Conservation (phyloP, 2,113 vertebrate species). For the Thamnophis sirtalis region DNA sequence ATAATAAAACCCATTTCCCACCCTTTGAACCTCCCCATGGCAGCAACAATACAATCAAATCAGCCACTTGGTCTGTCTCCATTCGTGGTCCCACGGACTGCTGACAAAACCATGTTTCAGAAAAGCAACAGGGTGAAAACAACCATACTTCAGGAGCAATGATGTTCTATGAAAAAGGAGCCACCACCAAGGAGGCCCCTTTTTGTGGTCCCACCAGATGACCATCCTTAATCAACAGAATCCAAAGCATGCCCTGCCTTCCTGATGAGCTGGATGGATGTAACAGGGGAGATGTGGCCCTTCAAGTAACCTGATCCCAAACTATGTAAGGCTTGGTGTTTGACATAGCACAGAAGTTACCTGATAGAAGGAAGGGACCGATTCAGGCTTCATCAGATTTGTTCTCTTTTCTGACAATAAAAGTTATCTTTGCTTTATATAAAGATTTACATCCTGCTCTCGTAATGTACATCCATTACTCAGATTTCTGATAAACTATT, state of each 20-base stretch:
- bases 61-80: neutral
- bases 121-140: neutral
- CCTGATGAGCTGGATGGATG: neutral
- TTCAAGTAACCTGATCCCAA: neutral
- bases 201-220: neutral
- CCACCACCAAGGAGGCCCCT: neutral
- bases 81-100: neutral
- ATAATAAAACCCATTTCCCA: neutral
- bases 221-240: neutral
- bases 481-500: neutral
- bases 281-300: neutral
- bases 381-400: neutral
- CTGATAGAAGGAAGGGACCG: neutral
- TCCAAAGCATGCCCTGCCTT: neutral
- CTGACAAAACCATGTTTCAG: neutral
- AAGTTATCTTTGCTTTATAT: neutral
- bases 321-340: neutral
- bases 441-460: neutral
- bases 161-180: neutral
- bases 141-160: neutral
- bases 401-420: neutral
- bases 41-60: neutral
- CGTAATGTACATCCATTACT: neutral
- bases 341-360: neutral
- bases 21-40: neutral